Base-by-base conservation (phyloP, 2,888 invertebrate genomes). In the Hydrotaea diabolus region DNA sequence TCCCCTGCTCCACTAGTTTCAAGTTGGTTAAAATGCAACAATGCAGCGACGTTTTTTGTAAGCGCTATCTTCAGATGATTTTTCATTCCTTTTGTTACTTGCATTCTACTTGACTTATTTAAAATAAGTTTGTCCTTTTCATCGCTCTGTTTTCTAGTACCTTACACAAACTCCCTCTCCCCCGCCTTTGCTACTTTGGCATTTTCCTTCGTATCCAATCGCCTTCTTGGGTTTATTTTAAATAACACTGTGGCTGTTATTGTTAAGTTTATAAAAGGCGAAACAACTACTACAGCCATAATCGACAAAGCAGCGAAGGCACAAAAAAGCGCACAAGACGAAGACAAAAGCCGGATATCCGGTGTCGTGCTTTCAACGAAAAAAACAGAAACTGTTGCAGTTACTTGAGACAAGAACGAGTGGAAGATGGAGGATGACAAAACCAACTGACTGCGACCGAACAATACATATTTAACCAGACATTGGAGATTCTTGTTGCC, bases 311-410 rank as follows among this genome's bases (percentile, higher is more conserved):
- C 23, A 13, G 49, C n/a, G n/a, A n/a, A n/a, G n/a, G n/a, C 1
- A 26, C 53, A 74, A 77, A 49, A 43, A 75, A 71, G 26, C 21
- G 11, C 55, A 64, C 59, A 72, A 83, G 77, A 23, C 55, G 31
- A 79, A 77, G 81, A 82, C 79, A 80, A 80, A 81, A 83, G 66
- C 39, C 83, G 85, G 85, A 83, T 55, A 82, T 86, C 85, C 85
- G 85, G 81, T 73, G 77, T 83, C 74, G 80, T 83, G 31, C 78
- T 73, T 82, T 82, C 7, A 31, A 72, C n/a, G 17, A 59, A 13
- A 66, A 13, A 17, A 36, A 36, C n/a, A n/a, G 3, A 81, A 84
- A 78, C 77, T 82, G 82, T 82, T 85, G 78, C 84, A 79, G 72
- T 66, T 55, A 76, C 53, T 46, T 11, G 9, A 43, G 31, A 31